Percentiles rank a stretch among this genome's conserved stretches.
These are phyloP conservation scores for Listronotus oregonensis DNA, from an alignment of 1,140 invertebrate species.

Conservation along the genomic window DNA sequence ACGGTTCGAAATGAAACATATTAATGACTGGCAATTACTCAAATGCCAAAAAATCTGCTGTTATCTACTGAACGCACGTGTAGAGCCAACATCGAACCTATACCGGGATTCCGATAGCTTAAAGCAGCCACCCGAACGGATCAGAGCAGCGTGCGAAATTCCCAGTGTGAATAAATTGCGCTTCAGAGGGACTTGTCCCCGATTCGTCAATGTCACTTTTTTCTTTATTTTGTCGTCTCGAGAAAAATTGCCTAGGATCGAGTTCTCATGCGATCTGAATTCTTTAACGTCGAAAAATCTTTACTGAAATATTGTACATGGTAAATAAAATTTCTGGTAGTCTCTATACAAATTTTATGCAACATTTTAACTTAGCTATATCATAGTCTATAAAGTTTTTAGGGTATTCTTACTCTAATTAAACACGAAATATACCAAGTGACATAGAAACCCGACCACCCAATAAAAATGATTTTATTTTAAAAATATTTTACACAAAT, in stretches of 20 bases:
- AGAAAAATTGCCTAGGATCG: constrained; percentile 37
- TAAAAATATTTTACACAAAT: no score
- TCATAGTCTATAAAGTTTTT: no score
- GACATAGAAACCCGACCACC: no score
- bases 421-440: no score
- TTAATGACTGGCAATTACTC: constrained; percentile 51
- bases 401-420: no score
- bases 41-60: constrained; percentile 47
- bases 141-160: constrained; percentile 36
- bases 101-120: constrained; percentile 33
- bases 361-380: neutral
- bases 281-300: constrained; percentile 37
- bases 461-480: no score
- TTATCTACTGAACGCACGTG: constrained; percentile 47
- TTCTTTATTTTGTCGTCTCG: constrained; percentile 38
- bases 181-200: constrained; percentile 39
- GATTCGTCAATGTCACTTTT: constrained; percentile 40
- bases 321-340: constrained; percentile 30
- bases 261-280: constrained; percentile 38
- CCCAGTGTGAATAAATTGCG: constrained; percentile 37
- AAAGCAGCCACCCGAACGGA: constrained; percentile 28
- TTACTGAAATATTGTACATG: constrained; percentile 31
- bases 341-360: neutral
- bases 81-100: constrained; percentile 25
- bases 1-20: constrained; percentile 47